Percentiles rank a stretch among this genome's conserved stretches.
These are phyloP conservation scores for Etheostoma spectabile DNA, from an alignment of 2,113 vertebrate species.

Conservation along the genomic window DNA sequence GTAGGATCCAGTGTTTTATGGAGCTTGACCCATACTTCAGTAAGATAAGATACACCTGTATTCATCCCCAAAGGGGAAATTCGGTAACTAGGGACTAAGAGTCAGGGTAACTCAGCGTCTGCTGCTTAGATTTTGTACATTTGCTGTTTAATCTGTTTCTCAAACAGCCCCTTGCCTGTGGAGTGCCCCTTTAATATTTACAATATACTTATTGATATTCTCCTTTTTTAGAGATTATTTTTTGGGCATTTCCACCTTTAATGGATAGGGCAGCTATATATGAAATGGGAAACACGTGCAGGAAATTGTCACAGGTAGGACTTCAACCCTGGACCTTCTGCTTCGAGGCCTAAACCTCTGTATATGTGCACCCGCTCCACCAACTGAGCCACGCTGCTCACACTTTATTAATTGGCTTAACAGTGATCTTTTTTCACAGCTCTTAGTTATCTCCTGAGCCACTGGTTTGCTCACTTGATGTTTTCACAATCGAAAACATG, in stretches of 20 bases:
- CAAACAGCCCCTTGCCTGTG: background rate
- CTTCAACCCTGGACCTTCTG: too few species aligned
- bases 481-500: background rate
- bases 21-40: background rate
- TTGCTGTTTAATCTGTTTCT: background rate
- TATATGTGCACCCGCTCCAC: too few species aligned
- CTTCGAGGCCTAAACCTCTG: too few species aligned
- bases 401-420: background rate
- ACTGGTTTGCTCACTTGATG: slow-evolving; percentile 3
- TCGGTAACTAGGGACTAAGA: background rate
- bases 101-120: background rate
- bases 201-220: background rate
- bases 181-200: background rate
- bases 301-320: too few species aligned
- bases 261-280: too few species aligned
- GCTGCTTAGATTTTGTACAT: background rate
- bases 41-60: too few species aligned
- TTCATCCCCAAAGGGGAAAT: too few species aligned
- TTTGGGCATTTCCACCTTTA: too few species aligned
- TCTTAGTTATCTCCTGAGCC: background rate
- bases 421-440: background rate
- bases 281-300: too few species aligned
- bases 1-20: background rate
- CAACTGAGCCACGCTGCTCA: too few species aligned
- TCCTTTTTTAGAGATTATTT: background rate